A percentile compares a stretch with the other conserved stretches of the same genome.
These are phyloP conservation scores for Neodontobutis hainanensis DNA, from an alignment of 2,113 vertebrate genomes.

Conservation along the genomic window DNA sequence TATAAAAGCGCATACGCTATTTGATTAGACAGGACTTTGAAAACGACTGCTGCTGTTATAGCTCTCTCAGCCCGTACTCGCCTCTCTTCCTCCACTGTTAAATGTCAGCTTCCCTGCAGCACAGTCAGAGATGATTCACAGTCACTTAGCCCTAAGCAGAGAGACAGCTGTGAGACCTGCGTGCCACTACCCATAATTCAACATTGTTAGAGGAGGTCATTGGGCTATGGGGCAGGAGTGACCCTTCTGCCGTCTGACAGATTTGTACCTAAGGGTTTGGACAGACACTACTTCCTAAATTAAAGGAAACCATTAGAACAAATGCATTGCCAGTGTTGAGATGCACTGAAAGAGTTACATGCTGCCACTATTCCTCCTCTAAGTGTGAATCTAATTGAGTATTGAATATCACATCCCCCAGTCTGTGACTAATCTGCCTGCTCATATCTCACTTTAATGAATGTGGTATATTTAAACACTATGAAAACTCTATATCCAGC, in stretches of 20 bases:
- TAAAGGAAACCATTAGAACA: conserved; percentile 1
- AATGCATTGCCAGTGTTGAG: not conserved
- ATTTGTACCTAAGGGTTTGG: conserved; percentile 29
- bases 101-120: conserved; percentile 65
- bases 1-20: too few relatives aligned
- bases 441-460: conserved; percentile 42
- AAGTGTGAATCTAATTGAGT: conserved; percentile 2
- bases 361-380: not conserved
- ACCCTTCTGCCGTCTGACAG: conserved; percentile 39
- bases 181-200: conserved; percentile 71
- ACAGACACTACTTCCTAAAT: not conserved
- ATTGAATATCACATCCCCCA: conserved; percentile 7
- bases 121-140: conserved; percentile 63
- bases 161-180: conserved; percentile 50
- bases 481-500: conserved; percentile 52
- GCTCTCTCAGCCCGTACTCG: conserved; percentile 17
- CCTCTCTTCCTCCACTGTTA: conserved; percentile 20
- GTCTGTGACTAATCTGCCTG: conserved; percentile 12
- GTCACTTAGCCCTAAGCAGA: conserved; percentile 41
- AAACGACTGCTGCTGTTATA: conserved; percentile 13
- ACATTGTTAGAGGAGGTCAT: conserved; percentile 57
- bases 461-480: conserved; percentile 30
- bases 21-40: not conserved
- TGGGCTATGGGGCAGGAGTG: conserved; percentile 40
- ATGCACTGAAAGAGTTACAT: not conserved